Conservation (phyloP, 2,888 invertebrate genomes). For the Neoaliturus tenellus region DNA sequence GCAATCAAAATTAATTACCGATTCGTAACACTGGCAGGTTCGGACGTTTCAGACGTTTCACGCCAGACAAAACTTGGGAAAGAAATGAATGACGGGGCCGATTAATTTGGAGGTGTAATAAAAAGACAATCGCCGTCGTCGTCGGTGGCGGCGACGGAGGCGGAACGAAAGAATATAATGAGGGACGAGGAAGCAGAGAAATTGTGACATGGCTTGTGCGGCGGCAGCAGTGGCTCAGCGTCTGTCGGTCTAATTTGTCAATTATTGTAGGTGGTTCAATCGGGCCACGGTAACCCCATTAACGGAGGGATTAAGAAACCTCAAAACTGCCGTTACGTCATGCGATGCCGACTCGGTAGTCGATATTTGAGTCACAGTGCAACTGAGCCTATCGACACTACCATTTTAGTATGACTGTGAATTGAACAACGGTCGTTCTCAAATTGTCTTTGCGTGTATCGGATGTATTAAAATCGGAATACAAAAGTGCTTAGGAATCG, state of each 20-base stretch:
- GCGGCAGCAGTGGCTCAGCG: no score
- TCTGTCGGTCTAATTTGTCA: constrained; percentile 7
- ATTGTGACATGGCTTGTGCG: constrained; percentile 17
- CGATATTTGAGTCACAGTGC: neutral
- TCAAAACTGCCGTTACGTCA: constrained; percentile 23
- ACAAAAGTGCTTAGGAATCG: no score
- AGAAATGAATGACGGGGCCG: constrained; percentile 32
- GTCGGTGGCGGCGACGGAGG: constrained; percentile 11
- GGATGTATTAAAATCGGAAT: no score
- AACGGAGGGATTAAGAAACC: constrained; percentile 49
- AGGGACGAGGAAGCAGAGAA: constrained; percentile 23
- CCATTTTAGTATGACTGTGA: no score
- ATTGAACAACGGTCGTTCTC: no score
- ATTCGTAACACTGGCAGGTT: constrained; percentile 8
- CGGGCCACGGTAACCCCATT: constrained; percentile 25
- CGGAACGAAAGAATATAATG: constrained; percentile 47
- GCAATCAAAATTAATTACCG: constrained; percentile 6
- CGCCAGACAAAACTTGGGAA: constrained; percentile 3
- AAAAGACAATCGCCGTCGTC: constrained; percentile 27
- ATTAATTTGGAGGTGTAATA: constrained; percentile 36
- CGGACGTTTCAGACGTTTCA: neutral
- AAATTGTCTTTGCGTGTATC: no score
- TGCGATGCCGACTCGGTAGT: neutral
- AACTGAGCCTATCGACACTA: neutral
- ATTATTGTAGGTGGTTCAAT: constrained; percentile 12